Conservation (phyloP, 2,113 vertebrate species). For the Opisthocomus hoazin region DNA sequence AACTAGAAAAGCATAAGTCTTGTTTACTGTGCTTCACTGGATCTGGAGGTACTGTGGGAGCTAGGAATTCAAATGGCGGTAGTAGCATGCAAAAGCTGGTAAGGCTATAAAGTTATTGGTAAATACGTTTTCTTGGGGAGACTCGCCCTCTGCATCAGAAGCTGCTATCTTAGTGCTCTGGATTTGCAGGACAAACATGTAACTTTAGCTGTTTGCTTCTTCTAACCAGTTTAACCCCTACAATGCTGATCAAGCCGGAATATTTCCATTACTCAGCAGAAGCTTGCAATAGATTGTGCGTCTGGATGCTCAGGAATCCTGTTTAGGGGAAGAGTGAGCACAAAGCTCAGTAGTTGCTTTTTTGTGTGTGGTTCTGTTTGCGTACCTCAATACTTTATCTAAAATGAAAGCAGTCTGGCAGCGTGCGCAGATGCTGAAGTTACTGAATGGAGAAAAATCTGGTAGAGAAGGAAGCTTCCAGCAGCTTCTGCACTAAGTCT, state of each 20-base stretch:
- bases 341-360: not conserved
- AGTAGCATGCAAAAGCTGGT: not conserved
- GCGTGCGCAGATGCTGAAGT: not conserved
- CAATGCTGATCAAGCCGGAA: not conserved
- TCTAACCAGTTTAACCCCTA: not conserved
- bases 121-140: not conserved
- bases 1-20: not conserved
- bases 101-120: not conserved
- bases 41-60: not conserved
- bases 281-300: not conserved
- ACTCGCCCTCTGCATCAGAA: not conserved
- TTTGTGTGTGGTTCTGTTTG: not conserved
- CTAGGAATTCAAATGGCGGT: not conserved
- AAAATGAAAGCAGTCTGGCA: not conserved
- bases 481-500: not conserved
- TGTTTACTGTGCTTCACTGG: not conserved
- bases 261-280: not conserved
- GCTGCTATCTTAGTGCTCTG: not conserved
- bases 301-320: not conserved
- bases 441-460: not conserved
- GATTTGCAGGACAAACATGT: not conserved
- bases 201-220: not conserved
- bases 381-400: rapidly evolving
- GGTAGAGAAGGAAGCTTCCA: not conserved
- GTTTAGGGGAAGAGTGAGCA: not conserved